Evolutionary conservation across 2,888 invertebrate genomes (phyloP), one percentile per base, ranked within the genome.

Genomic region (Euproctis similis): DNA sequence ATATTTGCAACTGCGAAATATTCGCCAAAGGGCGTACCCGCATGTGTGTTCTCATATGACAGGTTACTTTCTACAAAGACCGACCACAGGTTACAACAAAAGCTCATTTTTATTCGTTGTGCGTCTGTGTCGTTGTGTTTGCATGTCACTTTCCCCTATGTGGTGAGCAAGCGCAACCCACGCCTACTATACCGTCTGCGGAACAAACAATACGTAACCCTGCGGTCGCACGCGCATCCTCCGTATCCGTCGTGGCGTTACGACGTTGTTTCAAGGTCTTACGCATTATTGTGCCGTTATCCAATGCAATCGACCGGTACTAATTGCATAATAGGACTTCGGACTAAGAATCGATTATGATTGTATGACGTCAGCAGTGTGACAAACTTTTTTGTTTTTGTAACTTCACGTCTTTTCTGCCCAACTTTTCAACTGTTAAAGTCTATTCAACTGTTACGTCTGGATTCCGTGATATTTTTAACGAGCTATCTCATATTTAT

Each of bases 11-110:
- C 69, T 65, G 80, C 78, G 74, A 76, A 80, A 74, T 77, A 73
- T 77, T 73, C 69, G 73, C 76, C 72, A 68, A 80, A 84, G 82
- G 84, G 82, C 81, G 74, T 73, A 67, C 81, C 82, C 81, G 81
- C 70, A 80, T 80, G 80, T 69, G 78, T 80, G 63, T 52, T 59
- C 53, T 60, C 55, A n/a, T n/a, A n/a, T n/a, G n/a, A n/a, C n/a
- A n/a, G 42, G 56, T 66, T 69, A 63, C 84, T 82, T 84, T 84
- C 84, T 81, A 78, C 74, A 66, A 69, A 75, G 74, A 70, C 41
- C 54, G 28, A 41, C 57, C 46, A 46, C 53, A 52, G 47, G 52
- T 40, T 56, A 50, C 46, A 53, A 53, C 69, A 72, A 77, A 78
- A 80, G 77, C 78, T 81, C 78, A 81, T 82, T 78, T 64, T 63